phyloP scores from a whole-genome alignment of 2,888 invertebrate genomes.

The Microctonus hyperodae region DNA sequence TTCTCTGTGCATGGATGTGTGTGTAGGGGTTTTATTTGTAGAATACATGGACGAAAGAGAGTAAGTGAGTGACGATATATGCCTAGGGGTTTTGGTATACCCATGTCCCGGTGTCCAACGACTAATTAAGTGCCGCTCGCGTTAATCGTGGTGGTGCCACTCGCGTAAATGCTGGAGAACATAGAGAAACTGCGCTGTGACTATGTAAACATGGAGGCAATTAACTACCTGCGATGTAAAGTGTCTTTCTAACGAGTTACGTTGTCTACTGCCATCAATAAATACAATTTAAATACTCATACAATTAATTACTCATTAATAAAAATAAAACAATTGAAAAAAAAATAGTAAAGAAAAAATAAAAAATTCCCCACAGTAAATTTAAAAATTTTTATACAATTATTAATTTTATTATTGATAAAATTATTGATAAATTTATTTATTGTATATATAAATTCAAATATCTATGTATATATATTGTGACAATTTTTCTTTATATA shows the following conservation, averaged over 20 bases:
- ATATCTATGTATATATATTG: background rate
- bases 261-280: background rate
- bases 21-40: conserved; percentile 21
- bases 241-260: background rate
- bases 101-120: conserved; percentile 34
- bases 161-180: conserved; percentile 35
- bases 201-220: conserved; percentile 57
- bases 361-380: too few species aligned
- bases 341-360: too few species aligned
- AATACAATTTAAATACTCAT: too few species aligned
- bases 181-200: conserved; percentile 51
- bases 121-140: conserved; percentile 57
- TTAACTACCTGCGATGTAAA: conserved; percentile 42
- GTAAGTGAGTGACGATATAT: conserved; percentile 31
- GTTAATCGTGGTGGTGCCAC: conserved; percentile 49
- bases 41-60: conserved; percentile 30
- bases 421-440: background rate
- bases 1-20: background rate
- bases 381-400: too few species aligned
- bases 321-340: too few species aligned
- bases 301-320: too few species aligned
- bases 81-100: conserved; percentile 25
- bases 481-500: conserved; percentile 14
- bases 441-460: background rate
- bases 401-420: too few species aligned